A percentile compares a stretch with the other conserved stretches of the same genome.
Evolutionary conservation across 2,113 vertebrate genomes (phyloP).

Genomic region (Ctenomys sociabilis): DNA sequence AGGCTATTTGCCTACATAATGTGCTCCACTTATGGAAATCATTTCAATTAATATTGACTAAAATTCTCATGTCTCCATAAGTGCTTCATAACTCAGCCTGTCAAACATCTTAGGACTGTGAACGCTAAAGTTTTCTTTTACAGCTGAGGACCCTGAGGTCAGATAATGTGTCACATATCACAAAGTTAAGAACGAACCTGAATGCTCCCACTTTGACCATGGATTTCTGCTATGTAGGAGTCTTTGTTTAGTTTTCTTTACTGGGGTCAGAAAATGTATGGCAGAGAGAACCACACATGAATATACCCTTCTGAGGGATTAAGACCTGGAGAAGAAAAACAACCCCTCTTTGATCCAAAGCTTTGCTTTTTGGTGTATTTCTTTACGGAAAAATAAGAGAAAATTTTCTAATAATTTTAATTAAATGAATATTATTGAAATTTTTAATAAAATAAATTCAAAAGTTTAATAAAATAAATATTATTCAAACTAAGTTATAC

Average conservation of each 20-base stretch:
- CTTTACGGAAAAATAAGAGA: background rate
- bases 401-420: background rate
- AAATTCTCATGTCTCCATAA: background rate
- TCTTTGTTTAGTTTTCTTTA: background rate
- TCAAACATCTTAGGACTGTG: background rate
- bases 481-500: background rate
- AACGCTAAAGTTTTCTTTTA: background rate
- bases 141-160: background rate
- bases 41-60: slow-evolving; percentile 2
- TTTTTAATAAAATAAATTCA: background rate
- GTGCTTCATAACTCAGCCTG: background rate
- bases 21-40: background rate
- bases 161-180: background rate
- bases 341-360: background rate
- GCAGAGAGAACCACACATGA: background rate
- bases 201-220: rapidly evolving
- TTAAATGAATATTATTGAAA: no score
- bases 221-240: background rate
- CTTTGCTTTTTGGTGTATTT: background rate
- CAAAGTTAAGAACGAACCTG: no score
- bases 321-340: background rate
- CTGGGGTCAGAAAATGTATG: background rate
- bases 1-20: background rate
- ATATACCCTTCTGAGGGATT: background rate
- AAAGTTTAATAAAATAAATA: background rate